phyloP scores from a whole-genome alignment of 2,797 vertebrate genomes.

The Setipinna tenuifilis region DNA sequence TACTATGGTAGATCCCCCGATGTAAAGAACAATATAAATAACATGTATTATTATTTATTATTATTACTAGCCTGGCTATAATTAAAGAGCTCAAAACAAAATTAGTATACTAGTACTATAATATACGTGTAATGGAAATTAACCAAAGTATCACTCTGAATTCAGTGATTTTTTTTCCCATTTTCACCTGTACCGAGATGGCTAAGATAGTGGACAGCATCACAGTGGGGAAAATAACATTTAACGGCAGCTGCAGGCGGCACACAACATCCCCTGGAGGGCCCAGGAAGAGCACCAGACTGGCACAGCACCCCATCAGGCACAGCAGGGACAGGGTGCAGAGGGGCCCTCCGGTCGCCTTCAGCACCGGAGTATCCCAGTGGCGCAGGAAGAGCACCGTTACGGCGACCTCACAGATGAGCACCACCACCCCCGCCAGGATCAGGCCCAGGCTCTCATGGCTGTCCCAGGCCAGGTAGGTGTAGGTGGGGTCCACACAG shows the following conservation, averaged over 20 bases:
- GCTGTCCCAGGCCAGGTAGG: conserved; percentile 75
- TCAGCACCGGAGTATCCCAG: conserved; percentile 73
- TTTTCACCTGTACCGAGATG: conserved; percentile 74
- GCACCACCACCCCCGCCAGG: conserved; percentile 49
- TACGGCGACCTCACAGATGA: conserved; percentile 60
- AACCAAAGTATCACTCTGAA: too few species aligned
- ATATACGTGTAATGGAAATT: not conserved
- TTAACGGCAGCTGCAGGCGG: conserved; percentile 76
- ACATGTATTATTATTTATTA: too few species aligned
- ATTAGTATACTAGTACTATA: too few species aligned
- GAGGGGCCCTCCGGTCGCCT: conserved; percentile 73
- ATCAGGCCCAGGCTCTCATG: conserved; percentile 65
- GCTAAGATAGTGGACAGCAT: conserved; percentile 72
- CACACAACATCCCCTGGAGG: conserved; percentile 72
- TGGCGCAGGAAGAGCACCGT: conserved; percentile 72
- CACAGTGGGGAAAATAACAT: conserved; percentile 76
- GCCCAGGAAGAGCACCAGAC: conserved; percentile 79
- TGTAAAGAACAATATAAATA: too few species aligned
- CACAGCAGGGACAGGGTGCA: conserved; percentile 70
- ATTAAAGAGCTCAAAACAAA: too few species aligned
- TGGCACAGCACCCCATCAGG: conserved; percentile 73
- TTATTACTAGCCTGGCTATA: too few species aligned
- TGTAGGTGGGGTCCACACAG: conserved; percentile 74
- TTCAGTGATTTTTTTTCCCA: not conserved
- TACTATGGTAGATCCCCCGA: too few species aligned